Evolutionary conservation across 2,113 vertebrate genomes (phyloP).

Genomic region (Aramus guarauna): DNA sequence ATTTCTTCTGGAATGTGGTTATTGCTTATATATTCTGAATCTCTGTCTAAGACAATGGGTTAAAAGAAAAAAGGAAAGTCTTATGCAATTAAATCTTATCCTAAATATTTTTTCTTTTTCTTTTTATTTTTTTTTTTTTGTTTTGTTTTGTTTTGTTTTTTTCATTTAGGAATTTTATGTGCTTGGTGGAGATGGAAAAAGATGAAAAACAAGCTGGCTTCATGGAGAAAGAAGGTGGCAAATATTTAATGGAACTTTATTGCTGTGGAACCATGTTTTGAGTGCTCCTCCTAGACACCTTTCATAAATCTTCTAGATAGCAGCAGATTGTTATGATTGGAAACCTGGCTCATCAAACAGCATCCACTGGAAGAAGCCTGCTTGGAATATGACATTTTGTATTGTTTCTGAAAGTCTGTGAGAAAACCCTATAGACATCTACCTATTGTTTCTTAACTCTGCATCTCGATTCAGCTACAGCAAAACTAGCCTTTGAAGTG

Average conservation of each 20-base stretch:
- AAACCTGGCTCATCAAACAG: slow-evolving; percentile 5
- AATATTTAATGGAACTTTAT: not conserved
- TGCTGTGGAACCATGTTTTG: not conserved
- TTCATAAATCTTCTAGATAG: not conserved
- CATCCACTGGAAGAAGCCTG: slow-evolving; percentile 33
- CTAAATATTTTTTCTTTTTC: not conserved
- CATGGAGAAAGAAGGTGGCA: slow-evolving; percentile 36
- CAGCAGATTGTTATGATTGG: slow-evolving; percentile 25
- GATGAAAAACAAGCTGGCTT: slow-evolving; percentile 45
- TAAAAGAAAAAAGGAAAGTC: not conserved
- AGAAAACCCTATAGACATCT: slow-evolving; percentile 38
- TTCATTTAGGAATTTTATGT: slow-evolving; percentile 53
- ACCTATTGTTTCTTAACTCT: slow-evolving; percentile 33
- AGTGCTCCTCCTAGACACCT: not conserved
- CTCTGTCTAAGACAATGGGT: not conserved
- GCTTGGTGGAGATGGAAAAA: slow-evolving; percentile 46
- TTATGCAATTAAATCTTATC: not conserved
- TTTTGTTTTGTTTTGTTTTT: not conserved
- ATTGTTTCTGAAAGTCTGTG: slow-evolving; percentile 11
- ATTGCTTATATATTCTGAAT: not conserved
- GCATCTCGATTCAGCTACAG: slow-evolving; percentile 10
- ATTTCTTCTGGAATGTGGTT: not conserved
- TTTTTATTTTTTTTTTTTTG: not conserved
- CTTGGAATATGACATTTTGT: slow-evolving; percentile 36
- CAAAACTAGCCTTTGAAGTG: slow-evolving; percentile 61